A percentile compares a stretch with the other conserved stretches of the same genome.
These are phyloP conservation scores for Poeciliopsis occidentalis DNA, from an alignment of 2,113 vertebrate genomes.

Conservation along the genomic window DNA sequence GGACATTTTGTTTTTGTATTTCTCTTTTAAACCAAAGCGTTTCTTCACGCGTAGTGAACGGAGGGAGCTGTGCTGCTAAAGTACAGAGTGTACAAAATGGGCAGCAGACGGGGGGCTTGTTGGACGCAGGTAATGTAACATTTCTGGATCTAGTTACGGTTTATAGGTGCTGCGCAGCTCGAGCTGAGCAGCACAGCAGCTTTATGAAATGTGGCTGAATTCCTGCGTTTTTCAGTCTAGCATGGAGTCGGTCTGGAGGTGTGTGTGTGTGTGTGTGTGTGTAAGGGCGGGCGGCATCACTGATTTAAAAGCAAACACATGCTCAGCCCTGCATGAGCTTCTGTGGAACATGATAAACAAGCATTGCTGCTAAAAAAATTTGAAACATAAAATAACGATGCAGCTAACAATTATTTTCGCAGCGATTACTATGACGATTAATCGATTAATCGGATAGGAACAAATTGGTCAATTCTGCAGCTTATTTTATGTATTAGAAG, in stretches of 20 bases:
- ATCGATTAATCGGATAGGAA: no score
- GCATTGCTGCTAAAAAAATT: no score
- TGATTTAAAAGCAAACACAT: slow-evolving; percentile 34
- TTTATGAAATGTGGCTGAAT: slow-evolving; percentile 33
- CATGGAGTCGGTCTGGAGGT: no score
- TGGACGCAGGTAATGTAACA: slow-evolving; percentile 34
- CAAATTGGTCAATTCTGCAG: no score
- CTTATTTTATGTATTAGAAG: no score
- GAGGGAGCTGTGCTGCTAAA: background rate
- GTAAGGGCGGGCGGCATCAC: background rate
- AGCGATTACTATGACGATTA: no score
- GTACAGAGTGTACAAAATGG: slow-evolving; percentile 46
- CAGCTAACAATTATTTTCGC: no score
- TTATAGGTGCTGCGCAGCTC: slow-evolving; percentile 49
- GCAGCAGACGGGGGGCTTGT: slow-evolving; percentile 16
- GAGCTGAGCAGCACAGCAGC: slow-evolving; percentile 20
- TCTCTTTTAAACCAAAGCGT: slow-evolving; percentile 31
- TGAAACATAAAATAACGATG: no score
- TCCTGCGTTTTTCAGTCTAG: background rate
- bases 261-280: background rate
- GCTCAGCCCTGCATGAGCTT: background rate
- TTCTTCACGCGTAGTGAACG: slow-evolving; percentile 27
- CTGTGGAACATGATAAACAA: background rate
- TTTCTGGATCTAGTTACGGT: slow-evolving; percentile 53
- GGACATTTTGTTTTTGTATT: slow-evolving; percentile 18